phyloP scores from a whole-genome alignment of 2,888 invertebrate genomes.

The Drosophila melanosoma region DNA sequence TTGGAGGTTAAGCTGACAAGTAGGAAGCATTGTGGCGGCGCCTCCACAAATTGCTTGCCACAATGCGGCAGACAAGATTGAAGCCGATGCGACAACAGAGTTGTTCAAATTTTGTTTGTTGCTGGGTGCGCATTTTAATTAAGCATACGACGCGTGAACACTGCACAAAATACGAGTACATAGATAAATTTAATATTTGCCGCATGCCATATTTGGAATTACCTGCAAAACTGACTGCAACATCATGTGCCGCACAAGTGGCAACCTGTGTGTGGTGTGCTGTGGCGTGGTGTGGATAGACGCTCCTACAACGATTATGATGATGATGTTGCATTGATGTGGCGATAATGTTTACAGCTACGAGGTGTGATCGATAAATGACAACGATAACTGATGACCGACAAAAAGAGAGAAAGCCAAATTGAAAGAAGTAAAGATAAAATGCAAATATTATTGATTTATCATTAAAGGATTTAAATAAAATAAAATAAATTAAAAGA shows the following conservation, averaged over 20 bases:
- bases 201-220: conserved; percentile 40
- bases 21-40: conserved; percentile 75
- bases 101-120: conserved; percentile 12
- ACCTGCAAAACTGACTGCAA: conserved; percentile 35
- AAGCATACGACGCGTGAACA: conserved; percentile 62
- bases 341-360: conserved; percentile 12
- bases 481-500: background rate
- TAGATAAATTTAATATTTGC: conserved; percentile 32
- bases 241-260: conserved; percentile 35
- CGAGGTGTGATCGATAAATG: conserved; percentile 51
- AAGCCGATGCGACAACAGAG: conserved; percentile 28
- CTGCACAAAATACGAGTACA: conserved; percentile 27
- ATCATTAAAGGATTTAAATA: background rate
- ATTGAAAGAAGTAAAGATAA: background rate
- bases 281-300: conserved; percentile 24
- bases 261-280: conserved; percentile 38
- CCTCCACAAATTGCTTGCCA: conserved; percentile 66
- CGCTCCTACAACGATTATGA: conserved; percentile 21
- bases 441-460: background rate
- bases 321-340: conserved; percentile 8
- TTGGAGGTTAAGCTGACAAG: conserved; percentile 76
- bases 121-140: conserved; percentile 64
- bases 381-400: conserved; percentile 1
- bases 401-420: background rate
- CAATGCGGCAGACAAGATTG: conserved; percentile 60